These are phyloP conservation scores for Tapera naevia DNA, from an alignment of 2,797 vertebrate species.

Conservation along the genomic window DNA sequence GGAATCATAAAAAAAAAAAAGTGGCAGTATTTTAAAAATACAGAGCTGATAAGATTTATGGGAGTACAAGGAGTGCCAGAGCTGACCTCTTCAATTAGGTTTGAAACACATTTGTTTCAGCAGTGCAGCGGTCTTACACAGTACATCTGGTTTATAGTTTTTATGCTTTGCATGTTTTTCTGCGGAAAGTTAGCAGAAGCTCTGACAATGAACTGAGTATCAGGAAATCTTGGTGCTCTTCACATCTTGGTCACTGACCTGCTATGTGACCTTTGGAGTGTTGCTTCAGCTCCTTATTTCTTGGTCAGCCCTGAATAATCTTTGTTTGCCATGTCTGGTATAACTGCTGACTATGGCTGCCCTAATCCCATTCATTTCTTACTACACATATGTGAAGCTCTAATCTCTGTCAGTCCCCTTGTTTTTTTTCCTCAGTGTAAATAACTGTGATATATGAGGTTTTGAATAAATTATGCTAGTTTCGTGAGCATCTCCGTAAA, in stretches of 20 bases:
- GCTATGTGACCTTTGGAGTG: background rate
- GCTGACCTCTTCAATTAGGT: background rate
- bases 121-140: background rate
- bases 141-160: background rate
- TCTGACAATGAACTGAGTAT: background rate
- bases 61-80: background rate
- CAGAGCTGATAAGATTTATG: background rate
- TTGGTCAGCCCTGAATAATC: conserved; percentile 3
- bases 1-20: background rate
- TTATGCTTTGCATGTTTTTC: background rate
- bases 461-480: background rate
- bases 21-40: background rate
- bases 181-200: background rate
- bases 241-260: conserved; percentile 14
- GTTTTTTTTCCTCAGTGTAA: background rate
- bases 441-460: background rate
- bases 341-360: conserved; percentile 15
- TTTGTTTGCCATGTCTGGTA: background rate
- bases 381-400: background rate
- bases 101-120: background rate
- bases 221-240: background rate
- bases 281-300: conserved; percentile 37
- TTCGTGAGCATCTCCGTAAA: conserved; percentile 36
- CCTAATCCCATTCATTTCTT: background rate
- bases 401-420: background rate